Percentiles rank a stretch among this genome's conserved stretches.
Evolutionary conservation across 2,888 invertebrate genomes (phyloP).

Genomic region (Linnaemya vulpina): DNA sequence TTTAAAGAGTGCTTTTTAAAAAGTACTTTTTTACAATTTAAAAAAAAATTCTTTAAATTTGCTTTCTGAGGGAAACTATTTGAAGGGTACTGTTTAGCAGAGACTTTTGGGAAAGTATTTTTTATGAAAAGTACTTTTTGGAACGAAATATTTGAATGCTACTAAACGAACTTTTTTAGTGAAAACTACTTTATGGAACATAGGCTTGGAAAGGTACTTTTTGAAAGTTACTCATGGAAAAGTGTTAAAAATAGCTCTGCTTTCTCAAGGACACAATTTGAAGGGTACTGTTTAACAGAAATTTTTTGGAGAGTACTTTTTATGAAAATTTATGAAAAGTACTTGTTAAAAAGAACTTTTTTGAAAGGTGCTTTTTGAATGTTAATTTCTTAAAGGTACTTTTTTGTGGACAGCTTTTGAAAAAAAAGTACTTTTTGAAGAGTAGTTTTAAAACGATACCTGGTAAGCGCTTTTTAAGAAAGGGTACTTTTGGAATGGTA

Average conservation of each 20-base stretch:
- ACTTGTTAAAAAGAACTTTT: not conserved
- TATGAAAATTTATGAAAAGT: not conserved
- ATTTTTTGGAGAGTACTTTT: not conserved
- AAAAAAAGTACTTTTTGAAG: not conserved
- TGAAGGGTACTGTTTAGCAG: not conserved
- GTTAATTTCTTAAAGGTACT: not conserved
- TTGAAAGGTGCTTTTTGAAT: too few relatives aligned
- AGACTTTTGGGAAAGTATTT: not conserved
- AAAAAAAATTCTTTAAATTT: too few relatives aligned
- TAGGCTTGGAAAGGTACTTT: too few relatives aligned
- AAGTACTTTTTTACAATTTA: not conserved
- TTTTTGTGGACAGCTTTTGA: not conserved
- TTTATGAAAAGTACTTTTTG: not conserved
- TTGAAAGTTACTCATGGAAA: not conserved
- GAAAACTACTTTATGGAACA: not conserved
- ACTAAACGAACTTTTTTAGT: too few relatives aligned
- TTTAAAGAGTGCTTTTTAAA: not conserved
- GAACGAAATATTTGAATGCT: not conserved
- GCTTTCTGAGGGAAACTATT: too few relatives aligned
- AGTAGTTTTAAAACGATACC: too few relatives aligned
- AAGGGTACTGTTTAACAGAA: not conserved
- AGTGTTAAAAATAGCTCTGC: too few relatives aligned
- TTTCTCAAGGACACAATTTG: not conserved
- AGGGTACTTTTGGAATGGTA: not conserved
- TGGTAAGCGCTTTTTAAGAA: not conserved